These are phyloP conservation scores for Brachionus calyciflorus DNA, from an alignment of 1,140 invertebrate species.

Conservation along the genomic window DNA sequence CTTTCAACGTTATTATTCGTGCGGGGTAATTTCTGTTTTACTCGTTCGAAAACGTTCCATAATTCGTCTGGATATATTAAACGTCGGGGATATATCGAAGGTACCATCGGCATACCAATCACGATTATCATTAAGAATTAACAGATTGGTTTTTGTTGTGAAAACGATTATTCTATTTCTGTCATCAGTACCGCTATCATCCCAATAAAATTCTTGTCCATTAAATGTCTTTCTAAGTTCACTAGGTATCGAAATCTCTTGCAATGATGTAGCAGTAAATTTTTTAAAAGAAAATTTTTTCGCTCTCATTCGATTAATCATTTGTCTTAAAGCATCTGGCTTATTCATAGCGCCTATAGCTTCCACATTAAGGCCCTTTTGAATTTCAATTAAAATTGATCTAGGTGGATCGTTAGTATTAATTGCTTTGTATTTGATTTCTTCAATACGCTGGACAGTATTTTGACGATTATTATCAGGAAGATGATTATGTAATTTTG, in stretches of 20 bases:
- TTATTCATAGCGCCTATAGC: not conserved
- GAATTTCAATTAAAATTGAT: not conserved
- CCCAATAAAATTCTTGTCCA: constrained; percentile 12
- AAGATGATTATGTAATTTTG: not conserved
- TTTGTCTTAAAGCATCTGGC: not conserved
- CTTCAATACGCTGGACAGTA: not conserved
- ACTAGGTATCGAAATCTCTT: not conserved
- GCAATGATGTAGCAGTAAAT: not conserved
- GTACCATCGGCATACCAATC: constrained; percentile 29
- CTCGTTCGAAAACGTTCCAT: constrained; percentile 10
- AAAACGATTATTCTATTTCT: not conserved
- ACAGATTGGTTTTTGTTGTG: not conserved
- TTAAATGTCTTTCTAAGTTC: not conserved
- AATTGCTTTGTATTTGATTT: not conserved
- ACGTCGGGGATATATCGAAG: not conserved
- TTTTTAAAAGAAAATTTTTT: constrained; percentile 27
- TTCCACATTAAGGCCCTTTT: not conserved
- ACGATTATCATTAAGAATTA: not conserved
- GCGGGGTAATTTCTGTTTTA: not conserved
- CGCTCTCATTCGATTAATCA: not conserved
- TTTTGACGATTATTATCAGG: not conserved
- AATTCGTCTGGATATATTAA: not conserved
- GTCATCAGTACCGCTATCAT: constrained; percentile 12
- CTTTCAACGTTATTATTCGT: not conserved
- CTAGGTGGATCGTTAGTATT: constrained; percentile 8